Evolutionary conservation across 2,888 invertebrate genomes (phyloP), one percentile per base, ranked within the genome.

Genomic region (Lysandra bellargus): DNA sequence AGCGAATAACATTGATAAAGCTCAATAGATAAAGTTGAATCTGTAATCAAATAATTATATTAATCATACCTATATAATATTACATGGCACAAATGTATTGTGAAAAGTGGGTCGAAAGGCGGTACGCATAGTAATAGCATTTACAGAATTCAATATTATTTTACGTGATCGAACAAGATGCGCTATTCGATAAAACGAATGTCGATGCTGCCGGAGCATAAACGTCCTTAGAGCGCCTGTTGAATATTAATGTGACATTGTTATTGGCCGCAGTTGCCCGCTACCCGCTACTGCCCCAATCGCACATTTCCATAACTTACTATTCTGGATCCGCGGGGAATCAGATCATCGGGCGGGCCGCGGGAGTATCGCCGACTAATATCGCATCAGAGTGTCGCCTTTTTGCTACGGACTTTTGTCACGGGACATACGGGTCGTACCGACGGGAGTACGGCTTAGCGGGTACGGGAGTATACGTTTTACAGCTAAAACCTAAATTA

Each of bases 161-260:
- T 84, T 85, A 87, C 86, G 84, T 84, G 86, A 87, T 88, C 84
- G 84, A 84, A 84, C 85, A 85, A 88, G 87, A 88, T 86, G 87
- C 84, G 86, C 83, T 85, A 85, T 83, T 85, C 85, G 86, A 87
- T 84, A 90, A 92, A 90, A 92, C 91, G 91, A 92, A 90, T 87
- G 86, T 84, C 87, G 90, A 91, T 88, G 90, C 87, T 92, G 90
- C 85, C 87, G 87, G 87, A 90, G 89, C 87, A 88, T 87, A 90
- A 87, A 88, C 91, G 91, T 86, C 91, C 91, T 91, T 91, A 91
- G 91, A 92, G 89, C 91, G 92, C 85, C 91, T 90, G 93, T 91
- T 94, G 94, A 94, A 94, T 94, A 94, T 94, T 94, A 94, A 94
- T 94, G 92, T 90, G 90, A 92, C 93, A 93, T 94, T 94, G 94